Conservation (phyloP, 2,113 vertebrate genomes). For the Silurus meridionalis region DNA sequence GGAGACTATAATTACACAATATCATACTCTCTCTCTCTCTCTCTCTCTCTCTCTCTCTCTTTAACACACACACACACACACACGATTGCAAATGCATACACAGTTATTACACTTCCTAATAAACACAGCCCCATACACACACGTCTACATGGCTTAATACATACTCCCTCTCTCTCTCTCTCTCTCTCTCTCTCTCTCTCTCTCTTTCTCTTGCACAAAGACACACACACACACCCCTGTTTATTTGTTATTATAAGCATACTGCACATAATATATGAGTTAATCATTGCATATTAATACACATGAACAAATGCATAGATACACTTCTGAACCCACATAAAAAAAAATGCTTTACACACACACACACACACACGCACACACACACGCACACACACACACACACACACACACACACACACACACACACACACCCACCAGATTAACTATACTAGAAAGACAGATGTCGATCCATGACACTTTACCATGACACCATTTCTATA, state of each 20-base stretch:
- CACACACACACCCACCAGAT: not conserved
- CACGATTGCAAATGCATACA: not conserved
- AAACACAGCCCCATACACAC: not conserved
- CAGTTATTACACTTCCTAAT: not conserved
- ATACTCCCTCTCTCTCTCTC: not conserved
- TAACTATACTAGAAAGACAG: not conserved
- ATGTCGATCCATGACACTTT: slow-evolving; percentile 4
- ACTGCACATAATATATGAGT: not conserved
- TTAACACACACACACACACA: not conserved
- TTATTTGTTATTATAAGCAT: not conserved
- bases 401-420: not conserved
- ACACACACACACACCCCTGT: not conserved
- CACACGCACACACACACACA: not conserved
- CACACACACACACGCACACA: not conserved
- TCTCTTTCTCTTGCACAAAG: not conserved
- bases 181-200: not conserved
- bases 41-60: slow-evolving; percentile 33
- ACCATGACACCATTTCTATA: not conserved
- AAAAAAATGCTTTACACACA: not conserved
- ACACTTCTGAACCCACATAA: not conserved
- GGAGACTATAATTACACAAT: slow-evolving; percentile 68
- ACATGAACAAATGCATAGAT: not conserved
- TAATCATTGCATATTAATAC: not conserved
- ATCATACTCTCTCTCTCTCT: slow-evolving; percentile 36
- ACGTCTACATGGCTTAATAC: not conserved